phyloP scores from a whole-genome alignment of 2,113 vertebrate genomes.

The Xyrauchen texanus region DNA sequence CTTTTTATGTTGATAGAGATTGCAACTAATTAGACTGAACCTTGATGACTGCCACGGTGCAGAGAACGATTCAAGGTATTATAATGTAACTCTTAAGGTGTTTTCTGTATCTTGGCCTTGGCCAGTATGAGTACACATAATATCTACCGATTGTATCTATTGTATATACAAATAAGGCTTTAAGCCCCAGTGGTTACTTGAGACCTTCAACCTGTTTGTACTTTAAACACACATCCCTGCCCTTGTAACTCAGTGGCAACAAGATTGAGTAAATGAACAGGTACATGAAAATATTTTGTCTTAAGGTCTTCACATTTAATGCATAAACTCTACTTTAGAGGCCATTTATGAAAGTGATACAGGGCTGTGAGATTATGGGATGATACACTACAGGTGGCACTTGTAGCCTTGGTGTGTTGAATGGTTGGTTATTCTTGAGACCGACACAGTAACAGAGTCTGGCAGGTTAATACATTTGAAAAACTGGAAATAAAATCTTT shows the following conservation, averaged over 20 bases:
- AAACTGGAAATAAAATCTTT: no score
- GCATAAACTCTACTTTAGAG: not conserved
- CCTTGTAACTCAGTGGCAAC: not conserved
- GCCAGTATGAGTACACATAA: not conserved
- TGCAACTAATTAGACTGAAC: not conserved
- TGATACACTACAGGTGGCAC: no score
- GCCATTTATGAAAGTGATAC: not conserved
- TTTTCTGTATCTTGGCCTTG: not conserved
- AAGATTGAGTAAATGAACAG: not conserved
- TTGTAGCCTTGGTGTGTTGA: no score
- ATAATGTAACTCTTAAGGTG: not conserved
- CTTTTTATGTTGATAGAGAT: no score
- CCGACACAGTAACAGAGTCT: no score
- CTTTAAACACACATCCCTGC: slow-evolving; percentile 19
- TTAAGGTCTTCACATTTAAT: not conserved
- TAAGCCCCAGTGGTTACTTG: not conserved
- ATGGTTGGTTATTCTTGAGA: no score
- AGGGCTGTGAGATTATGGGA: no score
- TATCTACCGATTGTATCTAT: not conserved
- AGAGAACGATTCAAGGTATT: no score
- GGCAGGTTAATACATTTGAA: no score
- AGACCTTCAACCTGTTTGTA: slow-evolving; percentile 17
- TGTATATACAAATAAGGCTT: not conserved
- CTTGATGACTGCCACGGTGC: not conserved
- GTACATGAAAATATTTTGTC: not conserved